These are phyloP conservation scores for Temnothorax curvispinosus DNA, from an alignment of 1,140 invertebrate species.

Conservation along the genomic window DNA sequence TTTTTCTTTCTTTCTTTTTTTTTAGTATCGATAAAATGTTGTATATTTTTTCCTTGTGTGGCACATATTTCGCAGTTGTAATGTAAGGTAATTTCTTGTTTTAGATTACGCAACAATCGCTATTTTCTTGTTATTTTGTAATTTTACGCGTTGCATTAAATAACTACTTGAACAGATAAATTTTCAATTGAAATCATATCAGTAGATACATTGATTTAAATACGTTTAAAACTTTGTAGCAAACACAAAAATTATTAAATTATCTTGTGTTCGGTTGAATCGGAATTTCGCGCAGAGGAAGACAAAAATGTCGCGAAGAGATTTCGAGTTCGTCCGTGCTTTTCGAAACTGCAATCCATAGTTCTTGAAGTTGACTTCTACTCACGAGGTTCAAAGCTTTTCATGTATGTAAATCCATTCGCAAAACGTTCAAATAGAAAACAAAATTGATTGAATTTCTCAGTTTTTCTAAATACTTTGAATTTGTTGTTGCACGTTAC, in stretches of 20 bases:
- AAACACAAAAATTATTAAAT: not conserved
- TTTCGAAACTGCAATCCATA: conserved; percentile 60
- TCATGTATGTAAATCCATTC: conserved; percentile 75
- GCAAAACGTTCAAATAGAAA: conserved; percentile 74
- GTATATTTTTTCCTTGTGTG: conserved; percentile 6
- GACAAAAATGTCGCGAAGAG: not conserved
- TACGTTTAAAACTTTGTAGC: not conserved
- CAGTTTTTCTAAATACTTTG: conserved; percentile 71
- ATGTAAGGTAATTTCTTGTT: conserved; percentile 3
- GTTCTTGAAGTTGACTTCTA: conserved; percentile 73
- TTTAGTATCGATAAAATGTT: conserved; percentile 5
- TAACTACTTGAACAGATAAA: not conserved
- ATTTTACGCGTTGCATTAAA: not conserved
- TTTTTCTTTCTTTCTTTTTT: not conserved
- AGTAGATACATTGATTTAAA: conserved; percentile 4
- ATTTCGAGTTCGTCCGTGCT: not conserved
- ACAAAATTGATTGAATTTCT: conserved; percentile 73
- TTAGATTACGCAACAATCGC: not conserved
- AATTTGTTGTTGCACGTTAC: conserved; percentile 76
- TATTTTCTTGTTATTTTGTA: conserved; percentile 39
- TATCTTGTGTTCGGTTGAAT: conserved; percentile 20
- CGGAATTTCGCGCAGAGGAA: not conserved
- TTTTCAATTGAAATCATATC: not conserved
- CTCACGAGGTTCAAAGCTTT: conserved; percentile 72
- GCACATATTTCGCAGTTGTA: not conserved